Base-by-base conservation (phyloP, 2,888 invertebrate species). In the Dione vanillae region DNA sequence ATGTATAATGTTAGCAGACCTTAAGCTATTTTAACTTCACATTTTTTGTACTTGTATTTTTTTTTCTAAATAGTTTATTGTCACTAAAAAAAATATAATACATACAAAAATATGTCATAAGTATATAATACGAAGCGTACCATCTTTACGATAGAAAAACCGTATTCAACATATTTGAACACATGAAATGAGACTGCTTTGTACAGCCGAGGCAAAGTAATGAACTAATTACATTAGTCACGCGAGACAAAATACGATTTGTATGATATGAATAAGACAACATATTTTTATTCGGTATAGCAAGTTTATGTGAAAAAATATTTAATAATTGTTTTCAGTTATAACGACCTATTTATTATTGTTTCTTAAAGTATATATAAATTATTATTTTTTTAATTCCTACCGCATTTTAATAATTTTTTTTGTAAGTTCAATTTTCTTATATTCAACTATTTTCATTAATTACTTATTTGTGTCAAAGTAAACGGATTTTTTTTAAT, bases 181-280 rank as follows among this genome's bases (percentile, higher is more conserved):
- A 84, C 83, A 83, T 45, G 82, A 83, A 85, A 83, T 85, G 85
- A 77, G 82, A 81, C 79, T 82, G 82, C 81, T 83, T 80, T 82
- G 83, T 85, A 85, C 86, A 70, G 70, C 59, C 56, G 62, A 73
- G 70, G 66, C 84, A 85, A 87, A 89, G 90, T 91, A 91, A 91
- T 89, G 88, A 90, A 88, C 89, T 90, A 91, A 92, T 91, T 89
- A 91, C 90, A 91, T 92, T 91, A 91, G 86, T 83, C 81, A 83
- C 83, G 82, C 80, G 82, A 82, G 83, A 85, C 82, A 83, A 82
- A 83, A 82, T 82, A 86, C 79, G 87, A 87, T 85, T 74, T 74
- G 75, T 72, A 67, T 71, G 73, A 69, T 67, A 71, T 41, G 11
- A 45, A 67, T 52, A 62, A 62, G 43, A 59, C 16, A 49, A 9